Percentiles rank a stretch among this genome's conserved stretches.
These are phyloP conservation scores for Drosophila athabasca DNA, from an alignment of 1,140 invertebrate species.

Conservation along the genomic window DNA sequence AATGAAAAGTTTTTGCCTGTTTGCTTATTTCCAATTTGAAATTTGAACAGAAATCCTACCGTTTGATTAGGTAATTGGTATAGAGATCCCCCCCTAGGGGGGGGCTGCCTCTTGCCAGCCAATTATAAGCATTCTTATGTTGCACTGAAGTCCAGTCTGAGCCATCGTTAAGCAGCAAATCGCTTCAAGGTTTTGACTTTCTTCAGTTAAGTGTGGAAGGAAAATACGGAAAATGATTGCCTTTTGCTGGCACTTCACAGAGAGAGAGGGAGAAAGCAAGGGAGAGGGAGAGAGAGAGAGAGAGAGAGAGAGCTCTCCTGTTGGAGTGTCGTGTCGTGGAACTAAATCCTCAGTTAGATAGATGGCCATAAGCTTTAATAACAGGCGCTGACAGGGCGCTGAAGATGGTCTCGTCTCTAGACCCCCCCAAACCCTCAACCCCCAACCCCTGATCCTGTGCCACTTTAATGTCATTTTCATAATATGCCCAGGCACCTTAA, in stretches of 20 bases:
- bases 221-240: slow-evolving; percentile 36
- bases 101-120: slow-evolving; percentile 4
- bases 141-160: not conserved
- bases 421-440: slow-evolving; percentile 7
- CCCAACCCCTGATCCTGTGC: slow-evolving; percentile 23
- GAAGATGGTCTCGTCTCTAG: not conserved
- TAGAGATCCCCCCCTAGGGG: too few species aligned
- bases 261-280: slow-evolving; percentile 14
- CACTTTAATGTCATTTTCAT: slow-evolving; percentile 78
- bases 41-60: too few species aligned
- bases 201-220: not conserved
- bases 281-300: not conserved
- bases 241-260: slow-evolving; percentile 23
- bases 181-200: slow-evolving; percentile 5
- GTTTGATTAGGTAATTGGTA: too few species aligned
- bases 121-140: slow-evolving; percentile 21
- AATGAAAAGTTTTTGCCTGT: too few species aligned
- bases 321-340: not conserved
- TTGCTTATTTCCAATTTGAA: too few species aligned
- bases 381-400: slow-evolving; percentile 37
- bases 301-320: not conserved
- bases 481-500: slow-evolving; percentile 73
- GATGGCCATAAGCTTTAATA: slow-evolving; percentile 64
- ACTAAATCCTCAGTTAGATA: slow-evolving; percentile 33
- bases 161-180: slow-evolving; percentile 20